Evolutionary conservation across 2,113 vertebrate species (phyloP).

Genomic region (Plotosus lineatus): DNA sequence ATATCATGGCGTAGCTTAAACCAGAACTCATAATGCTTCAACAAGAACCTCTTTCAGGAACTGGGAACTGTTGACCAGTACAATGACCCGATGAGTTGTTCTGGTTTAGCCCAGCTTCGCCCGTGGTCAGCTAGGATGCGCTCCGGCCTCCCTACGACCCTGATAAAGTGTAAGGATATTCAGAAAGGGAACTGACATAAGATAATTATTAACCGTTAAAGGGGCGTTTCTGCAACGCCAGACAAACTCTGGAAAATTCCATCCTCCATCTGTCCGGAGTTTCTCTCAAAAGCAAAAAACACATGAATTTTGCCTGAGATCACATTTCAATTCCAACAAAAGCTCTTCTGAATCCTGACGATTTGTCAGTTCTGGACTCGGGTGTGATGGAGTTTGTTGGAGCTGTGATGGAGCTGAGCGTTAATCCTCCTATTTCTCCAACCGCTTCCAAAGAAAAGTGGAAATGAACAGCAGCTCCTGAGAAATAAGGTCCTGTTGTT

Average conservation of each 20-base stretch:
- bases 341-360: neutral
- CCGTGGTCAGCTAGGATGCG: no score
- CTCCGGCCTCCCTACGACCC: no score
- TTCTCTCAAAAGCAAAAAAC: neutral
- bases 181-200: no score
- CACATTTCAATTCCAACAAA: neutral
- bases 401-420: slow-evolving; percentile 20
- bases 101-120: no score
- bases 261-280: neutral
- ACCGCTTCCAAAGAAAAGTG: slow-evolving; percentile 19
- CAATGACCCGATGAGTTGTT: no score
- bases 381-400: slow-evolving; percentile 10
- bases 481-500: slow-evolving; percentile 36
- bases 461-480: slow-evolving; percentile 37
- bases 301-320: neutral
- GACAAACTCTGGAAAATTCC: neutral
- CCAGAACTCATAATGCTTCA: no score
- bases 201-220: neutral
- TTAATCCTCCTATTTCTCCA: slow-evolving; percentile 5
- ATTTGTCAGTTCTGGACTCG: neutral
- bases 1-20: no score
- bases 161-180: no score
- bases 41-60: neutral
- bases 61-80: neutral
- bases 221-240: neutral